Conservation (phyloP, 2,113 vertebrate species). For the Lampris megalopsis region DNA sequence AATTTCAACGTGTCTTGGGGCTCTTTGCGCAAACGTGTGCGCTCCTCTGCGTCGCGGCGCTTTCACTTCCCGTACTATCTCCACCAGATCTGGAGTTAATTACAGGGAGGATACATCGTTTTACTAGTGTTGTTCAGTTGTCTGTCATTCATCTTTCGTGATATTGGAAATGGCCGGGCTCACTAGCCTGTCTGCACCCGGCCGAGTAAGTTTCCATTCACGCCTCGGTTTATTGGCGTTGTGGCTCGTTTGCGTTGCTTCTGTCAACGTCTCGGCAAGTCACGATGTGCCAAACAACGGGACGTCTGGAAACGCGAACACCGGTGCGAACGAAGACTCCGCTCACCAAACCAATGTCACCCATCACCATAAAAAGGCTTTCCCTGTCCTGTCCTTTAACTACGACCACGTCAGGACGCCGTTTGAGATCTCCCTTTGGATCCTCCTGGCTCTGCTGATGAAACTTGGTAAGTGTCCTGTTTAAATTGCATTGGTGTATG, state of each 20-base stretch:
- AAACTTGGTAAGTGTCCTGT: conserved; percentile 89
- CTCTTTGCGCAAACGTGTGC: conserved; percentile 54
- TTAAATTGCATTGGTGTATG: no score
- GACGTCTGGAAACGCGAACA: background rate
- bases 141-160: background rate
- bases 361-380: conserved; percentile 81
- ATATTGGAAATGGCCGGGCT: conserved; percentile 49
- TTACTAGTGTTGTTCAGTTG: background rate
- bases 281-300: conserved; percentile 23
- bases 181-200: background rate
- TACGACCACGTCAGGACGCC: conserved; percentile 85
- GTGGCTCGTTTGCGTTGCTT: background rate
- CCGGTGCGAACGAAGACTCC: background rate
- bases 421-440: conserved; percentile 95
- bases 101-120: background rate
- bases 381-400: conserved; percentile 89
- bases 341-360: background rate
- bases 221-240: background rate
- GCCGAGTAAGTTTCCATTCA: background rate
- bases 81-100: conserved; percentile 26
- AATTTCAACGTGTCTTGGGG: conserved; percentile 8
- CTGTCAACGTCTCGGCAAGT: conserved; percentile 9
- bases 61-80: conserved; percentile 2
- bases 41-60: conserved; percentile 16
- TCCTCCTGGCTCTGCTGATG: conserved; percentile 94